Evolutionary conservation across 1,140 invertebrate species (phyloP).

Genomic region (Neuroterus valhalla): DNA sequence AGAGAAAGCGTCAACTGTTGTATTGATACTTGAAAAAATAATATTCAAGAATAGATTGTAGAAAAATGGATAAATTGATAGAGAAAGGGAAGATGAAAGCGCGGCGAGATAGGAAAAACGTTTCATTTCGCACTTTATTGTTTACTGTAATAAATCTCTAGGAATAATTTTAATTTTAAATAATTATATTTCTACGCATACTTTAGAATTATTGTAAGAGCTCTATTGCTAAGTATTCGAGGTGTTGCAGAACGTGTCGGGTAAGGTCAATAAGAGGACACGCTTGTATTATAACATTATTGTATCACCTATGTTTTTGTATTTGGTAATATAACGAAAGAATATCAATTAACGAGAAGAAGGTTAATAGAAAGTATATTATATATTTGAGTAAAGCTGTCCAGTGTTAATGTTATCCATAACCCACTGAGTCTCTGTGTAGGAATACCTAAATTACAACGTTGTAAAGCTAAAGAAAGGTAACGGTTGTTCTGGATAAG

Average conservation of each 20-base stretch:
- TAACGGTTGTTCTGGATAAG: conserved; percentile 66
- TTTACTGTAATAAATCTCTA: conserved; percentile 69
- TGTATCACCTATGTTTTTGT: conserved; percentile 73
- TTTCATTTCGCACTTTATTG: conserved; percentile 66
- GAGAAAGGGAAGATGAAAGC: conserved; percentile 25
- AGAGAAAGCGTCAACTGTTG: conserved; percentile 1
- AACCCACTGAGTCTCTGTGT: conserved; percentile 60
- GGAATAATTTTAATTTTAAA: conserved; percentile 69
- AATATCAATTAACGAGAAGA: conserved; percentile 68
- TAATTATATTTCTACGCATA: conserved; percentile 73
- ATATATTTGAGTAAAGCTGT: conserved; percentile 73
- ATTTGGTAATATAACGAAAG: conserved; percentile 72
- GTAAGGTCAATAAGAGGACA: conserved; percentile 62
- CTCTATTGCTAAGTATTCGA: conserved; percentile 65
- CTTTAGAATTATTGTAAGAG: conserved; percentile 62
- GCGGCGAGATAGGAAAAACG: conserved; percentile 50
- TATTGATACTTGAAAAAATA: conserved; percentile 1
- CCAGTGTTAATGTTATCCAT: conserved; percentile 70
- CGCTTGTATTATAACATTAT: conserved; percentile 72
- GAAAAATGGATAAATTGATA: conserved; percentile 29
- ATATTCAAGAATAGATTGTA: conserved; percentile 23
- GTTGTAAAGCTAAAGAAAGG: conserved; percentile 36
- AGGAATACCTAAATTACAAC: conserved; percentile 46
- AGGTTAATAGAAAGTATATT: conserved; percentile 72
- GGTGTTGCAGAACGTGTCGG: conserved; percentile 63